Evolutionary conservation across 2,797 vertebrate species (phyloP).

Genomic region (Gymnocypris eckloni): DNA sequence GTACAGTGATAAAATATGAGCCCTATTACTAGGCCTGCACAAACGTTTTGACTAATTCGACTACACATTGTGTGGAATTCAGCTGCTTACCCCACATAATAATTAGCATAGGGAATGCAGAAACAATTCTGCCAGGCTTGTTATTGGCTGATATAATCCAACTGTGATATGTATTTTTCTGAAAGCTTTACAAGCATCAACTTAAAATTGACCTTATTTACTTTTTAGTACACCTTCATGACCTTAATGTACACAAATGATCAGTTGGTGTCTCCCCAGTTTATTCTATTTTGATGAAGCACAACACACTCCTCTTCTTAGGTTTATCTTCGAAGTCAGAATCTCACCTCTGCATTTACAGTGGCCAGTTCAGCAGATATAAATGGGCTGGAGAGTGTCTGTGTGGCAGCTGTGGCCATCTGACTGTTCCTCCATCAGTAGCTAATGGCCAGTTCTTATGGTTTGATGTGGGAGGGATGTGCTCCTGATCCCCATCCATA

Average conservation of each 20-base stretch:
- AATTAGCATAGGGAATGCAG: background rate
- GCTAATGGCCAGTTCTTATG: constrained; percentile 27
- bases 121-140: background rate
- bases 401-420: constrained; percentile 16
- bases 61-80: background rate
- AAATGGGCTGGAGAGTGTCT: constrained; percentile 24
- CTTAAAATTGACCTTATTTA: background rate
- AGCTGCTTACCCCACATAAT: background rate
- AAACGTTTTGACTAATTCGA: no score
- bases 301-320: background rate
- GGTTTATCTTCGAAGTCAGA: background rate
- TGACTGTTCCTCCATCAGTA: constrained; percentile 6
- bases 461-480: constrained; percentile 31
- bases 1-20: background rate
- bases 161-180: background rate
- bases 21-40: background rate
- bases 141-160: background rate
- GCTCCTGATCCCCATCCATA: constrained; percentile 15
- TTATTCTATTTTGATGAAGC: background rate
- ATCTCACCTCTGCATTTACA: background rate
- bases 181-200: background rate
- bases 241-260: background rate
- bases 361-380: background rate
- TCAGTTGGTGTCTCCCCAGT: background rate
- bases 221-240: background rate